Percentiles rank a stretch among this genome's conserved stretches.
Conservation (phyloP, 2,888 invertebrate genomes). For the Erynnis tages region DNA sequence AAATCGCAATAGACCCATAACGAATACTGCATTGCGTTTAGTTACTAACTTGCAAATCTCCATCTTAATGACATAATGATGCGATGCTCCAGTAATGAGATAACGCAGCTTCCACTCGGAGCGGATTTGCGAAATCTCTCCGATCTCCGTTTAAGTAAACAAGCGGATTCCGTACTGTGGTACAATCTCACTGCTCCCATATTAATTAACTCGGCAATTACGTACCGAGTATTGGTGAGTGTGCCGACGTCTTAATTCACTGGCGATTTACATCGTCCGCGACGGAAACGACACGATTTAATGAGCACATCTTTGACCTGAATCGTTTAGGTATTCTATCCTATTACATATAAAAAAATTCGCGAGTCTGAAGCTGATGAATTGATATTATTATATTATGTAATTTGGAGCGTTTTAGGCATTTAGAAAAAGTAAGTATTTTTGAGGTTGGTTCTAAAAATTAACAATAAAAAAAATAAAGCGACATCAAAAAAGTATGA, state of each 20-base stretch:
- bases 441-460: too few species aligned
- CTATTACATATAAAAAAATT: too few species aligned
- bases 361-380: too few species aligned
- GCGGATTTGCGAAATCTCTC: constrained; percentile 22
- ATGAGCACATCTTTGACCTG: too few species aligned
- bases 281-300: constrained; percentile 33
- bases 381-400: too few species aligned
- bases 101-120: constrained; percentile 14
- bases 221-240: constrained; percentile 26
- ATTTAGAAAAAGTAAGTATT: too few species aligned
- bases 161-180: constrained; percentile 22
- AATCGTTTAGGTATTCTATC: too few species aligned
- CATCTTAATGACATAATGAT: constrained; percentile 15
- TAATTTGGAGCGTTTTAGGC: too few species aligned
- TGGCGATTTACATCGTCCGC: constrained; percentile 41
- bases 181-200: constrained; percentile 32
- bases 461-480: too few species aligned
- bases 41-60: neutral
- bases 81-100: constrained; percentile 10
- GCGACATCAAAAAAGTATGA: too few species aligned
- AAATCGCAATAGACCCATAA: too few species aligned
- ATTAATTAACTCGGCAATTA: constrained; percentile 47
- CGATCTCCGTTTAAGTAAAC: constrained; percentile 26
- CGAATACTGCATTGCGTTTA: too few species aligned
- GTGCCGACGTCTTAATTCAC: constrained; percentile 46